These are phyloP conservation scores for Deilephila elpenor DNA, from an alignment of 2,888 invertebrate genomes.

Conservation along the genomic window DNA sequence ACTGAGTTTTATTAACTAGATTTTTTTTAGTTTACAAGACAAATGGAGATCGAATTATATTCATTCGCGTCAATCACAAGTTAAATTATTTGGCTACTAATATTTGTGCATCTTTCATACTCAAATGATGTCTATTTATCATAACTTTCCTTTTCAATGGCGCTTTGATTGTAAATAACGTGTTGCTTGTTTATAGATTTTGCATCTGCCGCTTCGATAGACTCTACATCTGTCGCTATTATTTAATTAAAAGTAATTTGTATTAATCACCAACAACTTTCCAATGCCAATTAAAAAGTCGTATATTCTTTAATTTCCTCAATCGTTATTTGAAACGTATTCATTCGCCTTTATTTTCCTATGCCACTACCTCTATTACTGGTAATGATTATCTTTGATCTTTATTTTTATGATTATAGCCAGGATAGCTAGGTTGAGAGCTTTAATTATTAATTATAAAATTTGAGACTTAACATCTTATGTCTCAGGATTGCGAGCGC, in stretches of 20 bases:
- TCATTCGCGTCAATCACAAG: too few species aligned
- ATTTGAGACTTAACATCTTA: too few species aligned
- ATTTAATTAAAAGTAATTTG: conserved; percentile 26
- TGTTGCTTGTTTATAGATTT: conserved; percentile 8
- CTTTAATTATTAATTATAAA: too few species aligned
- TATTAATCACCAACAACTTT: conserved; percentile 23
- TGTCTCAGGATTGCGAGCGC: too few species aligned
- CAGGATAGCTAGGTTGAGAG: too few species aligned
- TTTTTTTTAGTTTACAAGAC: too few species aligned
- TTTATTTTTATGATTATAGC: too few species aligned
- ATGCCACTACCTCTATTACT: neutral
- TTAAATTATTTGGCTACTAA: neutral
- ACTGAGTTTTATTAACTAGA: too few species aligned
- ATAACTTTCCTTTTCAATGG: conserved; percentile 7
- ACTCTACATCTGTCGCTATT: neutral
- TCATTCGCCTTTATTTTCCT: neutral
- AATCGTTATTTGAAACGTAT: conserved; percentile 8
- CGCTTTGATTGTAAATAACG: conserved; percentile 9
- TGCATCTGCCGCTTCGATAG: neutral
- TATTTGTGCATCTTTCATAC: neutral
- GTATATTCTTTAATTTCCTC: neutral
- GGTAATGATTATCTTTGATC: too few species aligned
- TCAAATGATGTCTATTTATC: neutral
- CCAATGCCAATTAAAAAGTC: conserved; percentile 5
- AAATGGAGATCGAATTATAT: too few species aligned